Evolutionary conservation across 2,888 invertebrate genomes (phyloP).

Genomic region (Synanthedon andrenaeformis): DNA sequence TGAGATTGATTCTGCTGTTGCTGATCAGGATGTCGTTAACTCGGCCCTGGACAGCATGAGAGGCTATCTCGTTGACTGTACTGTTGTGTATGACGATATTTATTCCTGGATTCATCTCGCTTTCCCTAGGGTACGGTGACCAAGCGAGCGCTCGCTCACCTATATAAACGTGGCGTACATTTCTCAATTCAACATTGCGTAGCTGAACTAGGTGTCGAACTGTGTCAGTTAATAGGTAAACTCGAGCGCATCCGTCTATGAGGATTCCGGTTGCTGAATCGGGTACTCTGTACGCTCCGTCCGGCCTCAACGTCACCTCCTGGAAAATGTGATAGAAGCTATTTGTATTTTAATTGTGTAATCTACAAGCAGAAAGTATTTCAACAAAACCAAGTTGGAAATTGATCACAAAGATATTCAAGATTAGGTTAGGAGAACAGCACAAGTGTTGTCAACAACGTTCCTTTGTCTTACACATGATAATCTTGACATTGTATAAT

Average conservation of each 20-base stretch:
- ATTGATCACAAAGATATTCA: no score
- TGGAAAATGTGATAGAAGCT: conserved; percentile 22
- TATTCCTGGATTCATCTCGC: conserved; percentile 74
- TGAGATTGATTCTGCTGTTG: conserved; percentile 70
- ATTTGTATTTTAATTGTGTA: neutral
- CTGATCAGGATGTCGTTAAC: conserved; percentile 76
- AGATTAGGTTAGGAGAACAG: no score
- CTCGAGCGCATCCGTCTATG: conserved; percentile 74
- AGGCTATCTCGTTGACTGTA: conserved; percentile 65
- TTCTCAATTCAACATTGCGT: conserved; percentile 72
- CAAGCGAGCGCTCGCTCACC: conserved; percentile 73
- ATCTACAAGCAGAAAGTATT: neutral
- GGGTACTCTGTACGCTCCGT: conserved; percentile 65
- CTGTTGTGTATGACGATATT: conserved; percentile 59
- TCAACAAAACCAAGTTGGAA: no score
- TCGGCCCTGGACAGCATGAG: conserved; percentile 77
- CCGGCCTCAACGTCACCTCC: conserved; percentile 72
- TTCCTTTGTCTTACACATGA: no score
- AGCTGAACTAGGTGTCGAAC: conserved; percentile 73
- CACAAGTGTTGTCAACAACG: no score
- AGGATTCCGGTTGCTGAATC: conserved; percentile 70
- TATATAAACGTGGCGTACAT: conserved; percentile 73
- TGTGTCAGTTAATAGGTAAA: conserved; percentile 70
- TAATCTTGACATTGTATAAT: no score
- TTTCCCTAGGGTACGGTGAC: conserved; percentile 69